Conservation (phyloP, 2,797 vertebrate species). For the Adrianichthys oophorus region DNA sequence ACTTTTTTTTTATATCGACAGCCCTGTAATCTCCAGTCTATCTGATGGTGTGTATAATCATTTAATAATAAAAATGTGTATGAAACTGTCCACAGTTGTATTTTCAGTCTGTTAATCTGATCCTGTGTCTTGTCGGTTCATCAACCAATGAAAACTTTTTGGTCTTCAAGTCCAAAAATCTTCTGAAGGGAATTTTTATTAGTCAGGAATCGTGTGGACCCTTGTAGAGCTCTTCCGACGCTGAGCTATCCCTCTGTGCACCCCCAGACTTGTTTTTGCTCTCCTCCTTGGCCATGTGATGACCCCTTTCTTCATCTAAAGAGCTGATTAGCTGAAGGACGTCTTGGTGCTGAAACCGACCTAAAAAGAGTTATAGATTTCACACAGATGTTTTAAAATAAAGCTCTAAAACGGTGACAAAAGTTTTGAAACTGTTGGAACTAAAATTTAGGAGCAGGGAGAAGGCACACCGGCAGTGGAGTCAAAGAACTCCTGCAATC, state of each 20-base stretch:
- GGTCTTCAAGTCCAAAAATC: background rate
- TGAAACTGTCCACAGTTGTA: conserved; percentile 2
- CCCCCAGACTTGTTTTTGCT: conserved; percentile 13
- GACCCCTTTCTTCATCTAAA: conserved; percentile 84
- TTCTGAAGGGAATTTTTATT: background rate
- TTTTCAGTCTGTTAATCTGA: too few relatives aligned
- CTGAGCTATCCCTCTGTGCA: conserved; percentile 4
- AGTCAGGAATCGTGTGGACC: conserved; percentile 37
- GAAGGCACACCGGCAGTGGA: conserved; percentile 84
- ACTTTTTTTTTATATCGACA: conserved; percentile 3
- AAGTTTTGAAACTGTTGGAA: too few relatives aligned
- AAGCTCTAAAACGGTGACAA: too few relatives aligned
- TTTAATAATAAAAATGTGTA: background rate
- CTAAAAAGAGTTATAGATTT: conserved; percentile 61
- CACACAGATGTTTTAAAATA: too few relatives aligned
- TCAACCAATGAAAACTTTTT: too few relatives aligned
- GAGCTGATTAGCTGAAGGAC: conserved; percentile 85
- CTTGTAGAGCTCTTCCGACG: conserved; percentile 6
- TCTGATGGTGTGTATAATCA: background rate
- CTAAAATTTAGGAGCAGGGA: too few relatives aligned
- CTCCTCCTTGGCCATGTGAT: conserved; percentile 48
- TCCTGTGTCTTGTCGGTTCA: too few relatives aligned
- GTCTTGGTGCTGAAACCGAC: conserved; percentile 90
- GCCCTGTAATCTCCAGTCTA: conserved; percentile 1
- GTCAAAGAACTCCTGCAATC: conserved; percentile 93